These are phyloP conservation scores for Platyrinchus mystaceus DNA, from an alignment of 2,797 vertebrate genomes.

Conservation along the genomic window DNA sequence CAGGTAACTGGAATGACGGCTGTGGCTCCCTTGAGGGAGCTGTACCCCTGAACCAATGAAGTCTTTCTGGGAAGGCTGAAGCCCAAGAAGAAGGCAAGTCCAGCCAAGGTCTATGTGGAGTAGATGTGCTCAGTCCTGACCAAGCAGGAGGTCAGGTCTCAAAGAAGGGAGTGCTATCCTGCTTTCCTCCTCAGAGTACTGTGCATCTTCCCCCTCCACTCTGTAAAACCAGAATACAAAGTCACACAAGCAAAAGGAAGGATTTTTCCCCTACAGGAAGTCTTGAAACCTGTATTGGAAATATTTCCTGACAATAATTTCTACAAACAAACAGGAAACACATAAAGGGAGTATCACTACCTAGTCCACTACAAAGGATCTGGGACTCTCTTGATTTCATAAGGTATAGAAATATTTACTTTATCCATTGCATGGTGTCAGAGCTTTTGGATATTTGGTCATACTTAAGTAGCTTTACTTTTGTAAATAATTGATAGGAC, in stretches of 20 bases:
- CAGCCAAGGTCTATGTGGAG: neutral
- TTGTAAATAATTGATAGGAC: slow-evolving; percentile 31
- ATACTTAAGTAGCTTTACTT: neutral
- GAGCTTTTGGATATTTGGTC: neutral
- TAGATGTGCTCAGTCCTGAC: neutral
- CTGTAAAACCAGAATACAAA: neutral
- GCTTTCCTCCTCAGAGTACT: neutral
- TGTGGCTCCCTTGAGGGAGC: neutral
- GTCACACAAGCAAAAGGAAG: neutral
- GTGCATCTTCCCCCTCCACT: neutral
- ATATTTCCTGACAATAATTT: neutral
- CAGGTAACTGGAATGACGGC: neutral
- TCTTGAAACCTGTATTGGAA: neutral
- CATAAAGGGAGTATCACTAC: neutral
- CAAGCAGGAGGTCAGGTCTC: neutral
- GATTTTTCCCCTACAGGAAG: neutral
- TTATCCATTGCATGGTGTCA: neutral
- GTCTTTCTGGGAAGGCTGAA: neutral
- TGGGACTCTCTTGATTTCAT: neutral
- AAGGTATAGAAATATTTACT: slow-evolving; percentile 9
- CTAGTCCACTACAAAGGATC: neutral
- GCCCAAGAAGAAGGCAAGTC: neutral
- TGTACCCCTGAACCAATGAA: neutral
- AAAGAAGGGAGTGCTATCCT: neutral
- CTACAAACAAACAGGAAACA: neutral